phyloP scores from a whole-genome alignment of 2,888 invertebrate species.

The Alsophila aescularia region DNA sequence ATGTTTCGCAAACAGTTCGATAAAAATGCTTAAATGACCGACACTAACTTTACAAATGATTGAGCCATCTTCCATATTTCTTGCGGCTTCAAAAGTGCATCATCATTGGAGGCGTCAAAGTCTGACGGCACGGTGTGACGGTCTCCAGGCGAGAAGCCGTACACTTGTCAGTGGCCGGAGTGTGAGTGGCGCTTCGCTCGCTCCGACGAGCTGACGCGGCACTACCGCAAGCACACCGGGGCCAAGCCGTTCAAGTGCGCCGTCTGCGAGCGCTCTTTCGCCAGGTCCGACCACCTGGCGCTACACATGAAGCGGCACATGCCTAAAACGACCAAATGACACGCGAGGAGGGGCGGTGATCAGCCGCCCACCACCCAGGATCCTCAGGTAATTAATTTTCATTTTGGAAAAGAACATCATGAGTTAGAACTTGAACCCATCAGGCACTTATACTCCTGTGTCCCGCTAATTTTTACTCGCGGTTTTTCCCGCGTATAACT shows the following conservation, averaged over 20 bases:
- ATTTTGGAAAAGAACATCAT: not conserved
- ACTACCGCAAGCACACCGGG: constrained; percentile 98
- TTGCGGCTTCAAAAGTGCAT: not conserved
- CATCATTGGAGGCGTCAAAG: not conserved
- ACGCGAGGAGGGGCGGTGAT: constrained; percentile 77
- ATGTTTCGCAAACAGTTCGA: no score
- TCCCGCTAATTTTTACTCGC: no score
- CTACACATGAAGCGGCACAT: constrained; percentile 98
- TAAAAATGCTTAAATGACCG: no score
- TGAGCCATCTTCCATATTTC: not conserved
- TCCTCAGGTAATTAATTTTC: constrained; percentile 57
- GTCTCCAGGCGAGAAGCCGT: constrained; percentile 95
- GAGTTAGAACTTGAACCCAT: not conserved
- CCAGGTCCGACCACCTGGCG: constrained; percentile 97
- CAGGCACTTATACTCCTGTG: no score
- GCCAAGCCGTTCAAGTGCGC: constrained; percentile 98
- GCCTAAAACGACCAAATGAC: constrained; percentile 93
- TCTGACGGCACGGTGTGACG: not conserved
- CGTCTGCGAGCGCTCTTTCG: constrained; percentile 97
- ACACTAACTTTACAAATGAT: not conserved
- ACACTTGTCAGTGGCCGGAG: constrained; percentile 98
- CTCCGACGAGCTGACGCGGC: constrained; percentile 97
- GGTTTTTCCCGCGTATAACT: no score
- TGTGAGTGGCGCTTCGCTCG: constrained; percentile 99
- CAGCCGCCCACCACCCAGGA: constrained; percentile 68